phyloP scores from a whole-genome alignment of 2,888 invertebrate species.

The Sinopyrophorus schimmeli region DNA sequence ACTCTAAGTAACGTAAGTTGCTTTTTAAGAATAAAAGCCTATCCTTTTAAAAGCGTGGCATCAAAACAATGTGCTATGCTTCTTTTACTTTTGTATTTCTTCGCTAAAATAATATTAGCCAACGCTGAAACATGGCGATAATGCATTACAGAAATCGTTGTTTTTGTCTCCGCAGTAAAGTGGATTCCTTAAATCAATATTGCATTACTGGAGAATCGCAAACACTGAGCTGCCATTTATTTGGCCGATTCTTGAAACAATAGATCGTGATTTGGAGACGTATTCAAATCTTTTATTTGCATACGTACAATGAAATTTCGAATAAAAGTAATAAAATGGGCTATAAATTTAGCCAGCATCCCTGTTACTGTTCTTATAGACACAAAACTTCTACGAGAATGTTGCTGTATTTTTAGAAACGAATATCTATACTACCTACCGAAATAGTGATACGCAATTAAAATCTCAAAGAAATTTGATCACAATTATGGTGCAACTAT shows the following conservation, averaged over 20 bases:
- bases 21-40: slow-evolving; percentile 31
- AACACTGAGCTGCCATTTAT: slow-evolving; percentile 40
- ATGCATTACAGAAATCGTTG: slow-evolving; percentile 44
- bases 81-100: slow-evolving; percentile 45
- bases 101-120: slow-evolving; percentile 54
- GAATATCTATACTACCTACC: no score
- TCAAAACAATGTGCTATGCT: slow-evolving; percentile 51
- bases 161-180: slow-evolving; percentile 40
- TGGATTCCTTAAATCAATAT: slow-evolving; percentile 47
- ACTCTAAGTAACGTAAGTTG: slow-evolving; percentile 16
- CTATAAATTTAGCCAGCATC: slow-evolving; percentile 47
- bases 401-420: slow-evolving; percentile 21
- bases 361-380: slow-evolving; percentile 37
- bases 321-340: slow-evolving; percentile 52
- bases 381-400: slow-evolving; percentile 16
- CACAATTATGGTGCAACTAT: no score
- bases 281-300: slow-evolving; percentile 50
- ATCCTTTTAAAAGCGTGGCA: slow-evolving; percentile 49
- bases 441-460: no score
- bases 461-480: no score
- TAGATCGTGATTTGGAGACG: slow-evolving; percentile 48
- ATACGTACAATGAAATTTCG: slow-evolving; percentile 53
- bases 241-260: slow-evolving; percentile 45
- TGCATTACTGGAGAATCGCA: slow-evolving; percentile 42
- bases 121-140: slow-evolving; percentile 43